A percentile compares a stretch with the other conserved stretches of the same genome.
Conservation (phyloP, 2,888 invertebrate genomes). For the Cantharis flavilabris region DNA sequence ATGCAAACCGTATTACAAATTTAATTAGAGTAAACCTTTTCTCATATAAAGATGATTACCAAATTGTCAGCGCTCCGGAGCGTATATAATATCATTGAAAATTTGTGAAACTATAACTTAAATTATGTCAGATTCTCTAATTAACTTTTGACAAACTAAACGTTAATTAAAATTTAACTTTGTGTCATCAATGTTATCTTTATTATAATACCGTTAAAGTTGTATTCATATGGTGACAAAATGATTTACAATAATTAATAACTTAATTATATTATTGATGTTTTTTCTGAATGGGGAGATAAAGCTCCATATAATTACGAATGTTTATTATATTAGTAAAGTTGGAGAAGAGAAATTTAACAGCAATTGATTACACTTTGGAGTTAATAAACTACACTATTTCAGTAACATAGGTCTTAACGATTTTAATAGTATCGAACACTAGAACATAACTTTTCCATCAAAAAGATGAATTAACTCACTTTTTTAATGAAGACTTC, state of each 20-base stretch:
- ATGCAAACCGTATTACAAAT: neutral
- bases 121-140: neutral
- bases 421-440: too few relatives aligned
- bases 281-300: too few relatives aligned
- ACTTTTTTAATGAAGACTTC: too few relatives aligned
- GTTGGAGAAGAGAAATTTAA: too few relatives aligned
- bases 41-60: conserved; percentile 1
- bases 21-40: neutral
- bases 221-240: neutral
- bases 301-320: too few relatives aligned
- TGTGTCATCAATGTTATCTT: neutral
- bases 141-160: conserved; percentile 4
- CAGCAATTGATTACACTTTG: too few relatives aligned
- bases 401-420: too few relatives aligned
- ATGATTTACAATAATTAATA: neutral
- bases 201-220: neutral
- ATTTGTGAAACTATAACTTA: conserved; percentile 1
- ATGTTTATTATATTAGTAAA: too few relatives aligned
- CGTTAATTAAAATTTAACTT: conserved; percentile 2
- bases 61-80: neutral
- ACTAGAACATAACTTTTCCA: too few relatives aligned
- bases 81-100: conserved; percentile 2
- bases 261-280: too few relatives aligned
- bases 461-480: too few relatives aligned
- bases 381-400: too few relatives aligned